A percentile compares a stretch with the other conserved stretches of the same genome.
Evolutionary conservation across 2,113 vertebrate species (phyloP).

Genomic region (Hirundichthys speculiger): DNA sequence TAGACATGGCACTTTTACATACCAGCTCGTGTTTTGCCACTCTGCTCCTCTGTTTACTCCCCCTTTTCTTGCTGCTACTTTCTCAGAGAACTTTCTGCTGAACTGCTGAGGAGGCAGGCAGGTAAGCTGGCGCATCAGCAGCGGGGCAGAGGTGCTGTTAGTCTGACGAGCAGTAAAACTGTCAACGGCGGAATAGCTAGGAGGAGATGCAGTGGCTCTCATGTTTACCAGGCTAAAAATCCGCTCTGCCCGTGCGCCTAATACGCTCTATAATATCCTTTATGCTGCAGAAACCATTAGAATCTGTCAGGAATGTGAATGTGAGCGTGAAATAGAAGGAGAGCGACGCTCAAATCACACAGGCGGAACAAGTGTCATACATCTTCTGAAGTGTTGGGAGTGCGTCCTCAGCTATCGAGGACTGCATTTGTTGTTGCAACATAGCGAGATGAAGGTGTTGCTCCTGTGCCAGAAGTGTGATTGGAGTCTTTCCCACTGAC

Average conservation of each 20-base stretch:
- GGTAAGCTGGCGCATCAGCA: conserved; percentile 71
- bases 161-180: conserved; percentile 73
- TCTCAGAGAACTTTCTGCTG: conserved; percentile 66
- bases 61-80: conserved; percentile 53
- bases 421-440: conserved; percentile 55
- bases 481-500: conserved; percentile 72
- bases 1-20: conserved; percentile 8
- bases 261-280: not conserved
- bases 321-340: not conserved
- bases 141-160: conserved; percentile 73
- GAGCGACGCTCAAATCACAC: conserved; percentile 4
- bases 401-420: conserved; percentile 23
- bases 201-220: conserved; percentile 47
- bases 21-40: conserved; percentile 9
- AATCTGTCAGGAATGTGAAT: conserved; percentile 8
- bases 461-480: conserved; percentile 57
- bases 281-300: not conserved
- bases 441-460: conserved; percentile 57
- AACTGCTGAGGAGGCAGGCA: conserved; percentile 75
- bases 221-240: conserved; percentile 31
- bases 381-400: conserved; percentile 16
- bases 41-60: conserved; percentile 6
- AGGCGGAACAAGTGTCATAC: conserved; percentile 15
- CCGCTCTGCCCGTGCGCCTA: not conserved
- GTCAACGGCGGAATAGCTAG: conserved; percentile 60